Evolutionary conservation across 2,113 vertebrate species (phyloP).

Genomic region (Gallinago paraguaiae): DNA sequence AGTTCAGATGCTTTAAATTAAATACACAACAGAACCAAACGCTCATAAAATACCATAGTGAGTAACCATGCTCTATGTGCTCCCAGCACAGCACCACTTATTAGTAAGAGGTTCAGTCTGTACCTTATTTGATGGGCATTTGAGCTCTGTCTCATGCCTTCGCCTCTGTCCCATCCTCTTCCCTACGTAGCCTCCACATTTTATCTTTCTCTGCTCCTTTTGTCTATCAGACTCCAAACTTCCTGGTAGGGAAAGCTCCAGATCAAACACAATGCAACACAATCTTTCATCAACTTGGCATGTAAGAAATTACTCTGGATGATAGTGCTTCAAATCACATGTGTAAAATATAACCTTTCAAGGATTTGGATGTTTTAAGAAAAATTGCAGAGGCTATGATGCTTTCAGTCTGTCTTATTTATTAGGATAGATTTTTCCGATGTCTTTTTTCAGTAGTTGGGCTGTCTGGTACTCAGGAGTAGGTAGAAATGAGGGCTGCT

Average conservation of each 20-base stretch:
- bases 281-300: neutral
- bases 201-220: neutral
- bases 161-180: neutral
- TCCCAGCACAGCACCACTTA: neutral
- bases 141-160: neutral
- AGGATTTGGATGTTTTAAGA: neutral
- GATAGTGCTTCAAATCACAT: neutral
- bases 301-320: neutral
- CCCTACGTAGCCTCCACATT: neutral
- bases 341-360: neutral
- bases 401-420: neutral
- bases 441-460: neutral
- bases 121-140: neutral
- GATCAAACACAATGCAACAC: neutral
- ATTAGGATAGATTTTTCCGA: neutral
- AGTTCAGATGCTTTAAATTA: neutral
- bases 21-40: neutral
- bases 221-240: neutral
- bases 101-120: neutral
- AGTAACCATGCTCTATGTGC: neutral
- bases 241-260: neutral
- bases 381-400: neutral
- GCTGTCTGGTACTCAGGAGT: neutral
- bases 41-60: neutral
- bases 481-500: neutral